A percentile compares a stretch with the other conserved stretches of the same genome.
Conservation (phyloP, 2,113 vertebrate species). For the Puntigrus tetrazona region DNA sequence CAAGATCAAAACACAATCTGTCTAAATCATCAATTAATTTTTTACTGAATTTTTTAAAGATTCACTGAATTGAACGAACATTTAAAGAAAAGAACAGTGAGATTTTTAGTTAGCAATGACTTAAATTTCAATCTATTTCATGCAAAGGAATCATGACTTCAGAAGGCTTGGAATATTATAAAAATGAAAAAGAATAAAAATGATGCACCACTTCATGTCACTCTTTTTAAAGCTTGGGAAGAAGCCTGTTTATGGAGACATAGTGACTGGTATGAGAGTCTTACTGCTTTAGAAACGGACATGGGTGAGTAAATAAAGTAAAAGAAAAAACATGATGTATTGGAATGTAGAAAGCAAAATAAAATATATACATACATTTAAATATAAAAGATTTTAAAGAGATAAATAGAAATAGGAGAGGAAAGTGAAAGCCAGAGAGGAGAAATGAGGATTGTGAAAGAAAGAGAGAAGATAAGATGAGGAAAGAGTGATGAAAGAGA, state of each 20-base stretch:
- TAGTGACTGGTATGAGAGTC: not conserved
- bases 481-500: too few species aligned
- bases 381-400: too few species aligned
- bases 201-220: not conserved
- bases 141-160: not conserved
- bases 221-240: not conserved
- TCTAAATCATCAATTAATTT: not conserved
- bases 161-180: not conserved
- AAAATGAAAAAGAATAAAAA: too few species aligned
- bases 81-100: not conserved
- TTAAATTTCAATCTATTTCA: not conserved
- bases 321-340: not conserved
- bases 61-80: not conserved
- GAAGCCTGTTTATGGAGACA: not conserved
- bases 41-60: not conserved
- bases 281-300: not conserved
- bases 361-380: not conserved
- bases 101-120: not conserved
- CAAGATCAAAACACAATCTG: not conserved
- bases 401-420: not conserved
- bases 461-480: too few species aligned
- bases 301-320: not conserved
- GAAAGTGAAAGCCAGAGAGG: conserved; percentile 20
- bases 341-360: not conserved
- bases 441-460: conserved; percentile 2